Evolutionary conservation across 1,140 invertebrate genomes (phyloP).

Genomic region (Aphaenogaster ashmeadi): DNA sequence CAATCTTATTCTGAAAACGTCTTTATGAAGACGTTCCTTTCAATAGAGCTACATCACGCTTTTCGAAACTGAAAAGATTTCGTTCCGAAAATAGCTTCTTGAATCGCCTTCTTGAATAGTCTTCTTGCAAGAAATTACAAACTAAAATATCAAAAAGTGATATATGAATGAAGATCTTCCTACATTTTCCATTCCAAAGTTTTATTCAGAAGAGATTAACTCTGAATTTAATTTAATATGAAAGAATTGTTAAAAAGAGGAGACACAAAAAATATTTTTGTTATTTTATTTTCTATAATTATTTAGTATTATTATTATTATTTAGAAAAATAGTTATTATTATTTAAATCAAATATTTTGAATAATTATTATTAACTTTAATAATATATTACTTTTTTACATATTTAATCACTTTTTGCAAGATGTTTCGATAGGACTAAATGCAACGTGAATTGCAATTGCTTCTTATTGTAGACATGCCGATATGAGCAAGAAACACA

Average conservation of each 20-base stretch:
- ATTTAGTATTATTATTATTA: too few relatives aligned
- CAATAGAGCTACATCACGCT: background rate
- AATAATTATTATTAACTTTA: conserved; percentile 13
- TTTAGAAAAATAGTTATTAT: too few relatives aligned
- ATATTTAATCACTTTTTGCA: background rate
- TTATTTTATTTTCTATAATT: too few relatives aligned
- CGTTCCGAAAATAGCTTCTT: background rate
- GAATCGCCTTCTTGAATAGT: background rate
- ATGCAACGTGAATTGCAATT: background rate
- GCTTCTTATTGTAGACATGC: background rate
- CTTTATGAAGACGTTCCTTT: background rate
- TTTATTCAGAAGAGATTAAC: background rate
- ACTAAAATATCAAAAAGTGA: background rate
- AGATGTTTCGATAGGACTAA: background rate
- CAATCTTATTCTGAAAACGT: background rate
- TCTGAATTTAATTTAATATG: background rate
- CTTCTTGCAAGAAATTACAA: background rate
- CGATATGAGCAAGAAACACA: background rate
- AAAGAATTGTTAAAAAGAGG: background rate
- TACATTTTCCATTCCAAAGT: background rate
- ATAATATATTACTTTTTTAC: background rate
- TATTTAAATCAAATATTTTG: background rate
- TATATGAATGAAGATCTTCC: background rate
- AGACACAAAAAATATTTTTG: too few relatives aligned
- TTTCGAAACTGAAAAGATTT: background rate